A percentile compares a stretch with the other conserved stretches of the same genome.
phyloP scores from a whole-genome alignment of 2,888 invertebrate genomes.

The Philereme vetulata region DNA sequence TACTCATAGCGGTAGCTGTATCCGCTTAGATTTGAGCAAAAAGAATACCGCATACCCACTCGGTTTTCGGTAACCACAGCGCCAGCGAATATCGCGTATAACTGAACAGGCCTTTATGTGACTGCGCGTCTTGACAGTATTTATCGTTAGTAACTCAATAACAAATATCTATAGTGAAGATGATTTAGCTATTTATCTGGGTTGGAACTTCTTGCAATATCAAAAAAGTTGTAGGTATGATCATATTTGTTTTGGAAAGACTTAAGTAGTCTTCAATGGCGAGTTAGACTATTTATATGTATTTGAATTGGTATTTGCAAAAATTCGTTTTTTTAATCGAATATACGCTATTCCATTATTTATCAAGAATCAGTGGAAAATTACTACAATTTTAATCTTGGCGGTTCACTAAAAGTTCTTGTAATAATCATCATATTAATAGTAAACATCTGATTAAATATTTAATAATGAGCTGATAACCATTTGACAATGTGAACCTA shows the following conservation, averaged over 20 bases:
- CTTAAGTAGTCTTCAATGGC: neutral
- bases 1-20: no score
- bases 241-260: slow-evolving; percentile 1
- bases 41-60: no score
- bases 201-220: slow-evolving; percentile 3
- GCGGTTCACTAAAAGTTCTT: slow-evolving; percentile 13
- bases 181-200: slow-evolving; percentile 10
- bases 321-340: slow-evolving; percentile 14
- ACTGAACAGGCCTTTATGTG: slow-evolving; percentile 12
- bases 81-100: no score
- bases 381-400: neutral
- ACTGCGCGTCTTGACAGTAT: slow-evolving; percentile 42
- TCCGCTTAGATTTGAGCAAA: no score
- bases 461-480: slow-evolving; percentile 27
- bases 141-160: slow-evolving; percentile 40
- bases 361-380: slow-evolving; percentile 25
- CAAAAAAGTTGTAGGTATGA: neutral
- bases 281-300: neutral
- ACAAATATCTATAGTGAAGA: slow-evolving; percentile 21
- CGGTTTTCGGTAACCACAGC: no score
- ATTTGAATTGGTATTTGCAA: slow-evolving; percentile 2
- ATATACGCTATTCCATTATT: slow-evolving; percentile 21
- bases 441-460: slow-evolving; percentile 10
- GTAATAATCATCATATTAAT: slow-evolving; percentile 7
- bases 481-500: slow-evolving; percentile 3